Evolutionary conservation across 2,113 vertebrate species (phyloP).

Genomic region (zebrafish (Danio rerio)): DNA sequence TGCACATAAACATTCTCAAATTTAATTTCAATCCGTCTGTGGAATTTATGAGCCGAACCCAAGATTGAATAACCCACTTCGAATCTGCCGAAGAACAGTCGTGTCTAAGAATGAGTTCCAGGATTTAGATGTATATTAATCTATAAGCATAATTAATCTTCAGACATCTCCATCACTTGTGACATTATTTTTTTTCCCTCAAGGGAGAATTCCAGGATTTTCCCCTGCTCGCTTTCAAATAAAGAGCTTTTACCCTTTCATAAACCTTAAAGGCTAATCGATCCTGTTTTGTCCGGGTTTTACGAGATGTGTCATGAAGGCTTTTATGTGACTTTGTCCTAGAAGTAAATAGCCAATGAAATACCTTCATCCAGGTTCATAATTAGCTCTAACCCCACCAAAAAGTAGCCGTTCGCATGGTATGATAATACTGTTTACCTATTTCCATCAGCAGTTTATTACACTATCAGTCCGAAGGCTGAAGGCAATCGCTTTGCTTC

Average conservation of each 20-base stretch:
- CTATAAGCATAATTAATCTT: slow-evolving; percentile 5
- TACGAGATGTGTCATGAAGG: not conserved
- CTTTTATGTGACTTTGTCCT: not conserved
- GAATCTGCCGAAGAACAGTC: not conserved
- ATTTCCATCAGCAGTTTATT: not conserved
- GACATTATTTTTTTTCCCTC: not conserved
- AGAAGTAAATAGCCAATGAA: slow-evolving; percentile 26
- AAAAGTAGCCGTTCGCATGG: not conserved
- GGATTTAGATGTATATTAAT: slow-evolving; percentile 19
- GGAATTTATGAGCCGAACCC: slow-evolving; percentile 48
- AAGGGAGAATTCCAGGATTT: not conserved
- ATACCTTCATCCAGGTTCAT: not conserved
- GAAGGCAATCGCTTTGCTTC: not conserved
- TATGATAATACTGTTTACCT: slow-evolving; percentile 7
- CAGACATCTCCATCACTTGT: not conserved
- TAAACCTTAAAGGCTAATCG: slow-evolving; percentile 24
- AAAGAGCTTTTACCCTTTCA: slow-evolving; percentile 25
- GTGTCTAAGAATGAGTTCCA: slow-evolving; percentile 6
- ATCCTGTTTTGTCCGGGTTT: not conserved
- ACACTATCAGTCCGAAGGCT: not conserved
- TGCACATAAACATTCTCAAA: slow-evolving; percentile 33
- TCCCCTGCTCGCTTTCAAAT: not conserved
- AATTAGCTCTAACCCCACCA: not conserved
- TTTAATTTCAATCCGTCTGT: slow-evolving; percentile 52
- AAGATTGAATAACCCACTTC: slow-evolving; percentile 28